phyloP scores from a whole-genome alignment of 30 jellyfish, hydroid and myxozoan genomes.

The Nemopilema nomurai region DNA sequence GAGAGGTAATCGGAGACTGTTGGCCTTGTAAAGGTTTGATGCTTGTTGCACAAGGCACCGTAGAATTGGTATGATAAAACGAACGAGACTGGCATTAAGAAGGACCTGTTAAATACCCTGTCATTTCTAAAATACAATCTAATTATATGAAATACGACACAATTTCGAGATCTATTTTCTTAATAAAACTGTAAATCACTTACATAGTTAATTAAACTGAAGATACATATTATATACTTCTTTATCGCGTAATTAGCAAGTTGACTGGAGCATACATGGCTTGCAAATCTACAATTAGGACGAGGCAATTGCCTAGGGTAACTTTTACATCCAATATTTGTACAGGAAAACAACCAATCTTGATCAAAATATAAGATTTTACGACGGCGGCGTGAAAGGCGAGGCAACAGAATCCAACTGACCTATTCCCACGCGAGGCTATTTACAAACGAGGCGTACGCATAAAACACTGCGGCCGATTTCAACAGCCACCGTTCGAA shows the following conservation, averaged over 20 bases:
- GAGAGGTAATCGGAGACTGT: slow-evolving; percentile 37
- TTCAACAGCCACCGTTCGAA: not conserved
- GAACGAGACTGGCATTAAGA: slow-evolving; percentile 27
- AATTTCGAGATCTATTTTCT: slow-evolving; percentile 47
- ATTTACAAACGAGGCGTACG: not conserved
- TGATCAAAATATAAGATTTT: not conserved
- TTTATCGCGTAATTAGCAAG: slow-evolving; percentile 34
- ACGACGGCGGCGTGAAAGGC: not conserved
- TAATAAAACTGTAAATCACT: slow-evolving; percentile 65
- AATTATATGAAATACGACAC: slow-evolving; percentile 66
- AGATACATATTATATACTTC: slow-evolving; percentile 42
- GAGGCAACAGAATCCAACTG: slow-evolving; percentile 1
- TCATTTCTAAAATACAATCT: slow-evolving; percentile 64
- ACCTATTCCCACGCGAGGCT: not conserved
- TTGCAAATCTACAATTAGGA: slow-evolving; percentile 37
- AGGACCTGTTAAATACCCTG: slow-evolving; percentile 55
- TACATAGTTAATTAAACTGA: slow-evolving; percentile 43
- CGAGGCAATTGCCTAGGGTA: slow-evolving; percentile 21
- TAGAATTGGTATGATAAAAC: slow-evolving; percentile 35
- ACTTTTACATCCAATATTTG: slow-evolving; percentile 24
- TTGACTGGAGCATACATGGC: slow-evolving; percentile 15
- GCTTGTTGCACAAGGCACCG: slow-evolving; percentile 39
- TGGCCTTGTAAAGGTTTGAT: slow-evolving; percentile 38
- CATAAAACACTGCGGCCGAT: not conserved
- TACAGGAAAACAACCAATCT: slow-evolving; percentile 13